Percentiles rank a stretch among this genome's conserved stretches.
Evolutionary conservation across 1,140 invertebrate genomes (phyloP).

Genomic region (Drosophila murphyi): DNA sequence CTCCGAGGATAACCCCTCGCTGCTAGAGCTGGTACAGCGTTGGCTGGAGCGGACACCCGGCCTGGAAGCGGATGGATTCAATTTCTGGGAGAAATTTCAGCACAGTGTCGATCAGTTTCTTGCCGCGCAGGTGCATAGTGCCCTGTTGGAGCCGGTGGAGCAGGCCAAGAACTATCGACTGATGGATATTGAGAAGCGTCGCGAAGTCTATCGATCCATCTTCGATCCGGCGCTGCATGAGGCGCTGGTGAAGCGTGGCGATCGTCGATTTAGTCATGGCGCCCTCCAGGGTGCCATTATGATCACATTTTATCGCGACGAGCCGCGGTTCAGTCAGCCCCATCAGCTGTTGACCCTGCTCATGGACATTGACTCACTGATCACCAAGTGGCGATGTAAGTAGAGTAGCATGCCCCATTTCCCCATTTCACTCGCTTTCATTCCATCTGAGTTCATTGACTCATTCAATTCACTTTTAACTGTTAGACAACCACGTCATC

Average conservation of each 20-base stretch:
- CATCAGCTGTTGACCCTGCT: constrained; percentile 96
- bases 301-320: constrained; percentile 98
- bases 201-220: constrained; percentile 94
- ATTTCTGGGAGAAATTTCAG: constrained; percentile 97
- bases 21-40: constrained; percentile 93
- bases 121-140: constrained; percentile 86
- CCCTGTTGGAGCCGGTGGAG: constrained; percentile 86
- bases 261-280: constrained; percentile 94
- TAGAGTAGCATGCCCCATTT: constrained; percentile 33
- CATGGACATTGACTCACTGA: constrained; percentile 99
- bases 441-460: constrained; percentile 9
- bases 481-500: constrained; percentile 97
- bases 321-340: constrained; percentile 98
- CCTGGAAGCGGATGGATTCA: constrained; percentile 91
- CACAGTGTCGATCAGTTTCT: constrained; percentile 91
- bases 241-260: constrained; percentile 91
- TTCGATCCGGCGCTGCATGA: constrained; percentile 94
- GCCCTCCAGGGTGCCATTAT: constrained; percentile 98
- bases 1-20: constrained; percentile 93
- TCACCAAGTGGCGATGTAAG: constrained; percentile 99
- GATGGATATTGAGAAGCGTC: constrained; percentile 90
- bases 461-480: constrained; percentile 51
- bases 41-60: constrained; percentile 98
- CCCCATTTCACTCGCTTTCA: not conserved
- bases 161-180: constrained; percentile 87